A percentile compares a stretch with the other conserved stretches of the same genome.
These are phyloP conservation scores for Tenthredo distinguenda DNA, from an alignment of 2,888 invertebrate genomes.

Conservation along the genomic window DNA sequence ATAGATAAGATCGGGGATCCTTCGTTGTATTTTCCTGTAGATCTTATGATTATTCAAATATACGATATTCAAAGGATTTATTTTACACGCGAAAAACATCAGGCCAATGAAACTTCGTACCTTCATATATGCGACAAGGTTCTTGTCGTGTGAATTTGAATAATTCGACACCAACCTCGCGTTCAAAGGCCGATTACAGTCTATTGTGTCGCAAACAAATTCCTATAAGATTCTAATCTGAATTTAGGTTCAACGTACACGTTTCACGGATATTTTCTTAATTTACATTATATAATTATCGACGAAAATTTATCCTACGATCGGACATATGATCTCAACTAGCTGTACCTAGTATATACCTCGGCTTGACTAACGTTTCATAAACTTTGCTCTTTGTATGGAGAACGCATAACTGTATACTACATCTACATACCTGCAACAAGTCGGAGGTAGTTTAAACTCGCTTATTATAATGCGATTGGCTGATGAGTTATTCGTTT, in stretches of 20 bases:
- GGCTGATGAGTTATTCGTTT: neutral
- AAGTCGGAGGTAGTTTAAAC: neutral
- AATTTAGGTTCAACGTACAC: neutral
- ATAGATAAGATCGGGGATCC: neutral
- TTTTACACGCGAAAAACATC: neutral
- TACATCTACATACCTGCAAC: neutral
- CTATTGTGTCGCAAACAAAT: slow-evolving; percentile 24
- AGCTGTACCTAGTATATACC: too few relatives aligned
- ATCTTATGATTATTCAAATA: neutral
- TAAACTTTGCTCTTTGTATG: neutral
- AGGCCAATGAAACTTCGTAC: neutral
- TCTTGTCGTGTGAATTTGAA: neutral
- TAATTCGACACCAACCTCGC: neutral
- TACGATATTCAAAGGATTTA: neutral
- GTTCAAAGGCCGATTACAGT: slow-evolving; percentile 20
- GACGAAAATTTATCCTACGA: neutral
- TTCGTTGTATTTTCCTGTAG: neutral
- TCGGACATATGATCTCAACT: neutral
- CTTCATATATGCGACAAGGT: neutral
- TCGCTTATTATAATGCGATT: neutral
- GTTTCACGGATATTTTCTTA: too few relatives aligned
- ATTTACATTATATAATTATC: too few relatives aligned
- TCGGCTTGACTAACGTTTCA: neutral
- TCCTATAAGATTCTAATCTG: neutral
- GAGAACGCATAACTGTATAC: neutral